Evolutionary conservation across 2,888 invertebrate species (phyloP), one percentile per base, ranked within the genome.

Genomic region (Pristionchus arcanus): DNA sequence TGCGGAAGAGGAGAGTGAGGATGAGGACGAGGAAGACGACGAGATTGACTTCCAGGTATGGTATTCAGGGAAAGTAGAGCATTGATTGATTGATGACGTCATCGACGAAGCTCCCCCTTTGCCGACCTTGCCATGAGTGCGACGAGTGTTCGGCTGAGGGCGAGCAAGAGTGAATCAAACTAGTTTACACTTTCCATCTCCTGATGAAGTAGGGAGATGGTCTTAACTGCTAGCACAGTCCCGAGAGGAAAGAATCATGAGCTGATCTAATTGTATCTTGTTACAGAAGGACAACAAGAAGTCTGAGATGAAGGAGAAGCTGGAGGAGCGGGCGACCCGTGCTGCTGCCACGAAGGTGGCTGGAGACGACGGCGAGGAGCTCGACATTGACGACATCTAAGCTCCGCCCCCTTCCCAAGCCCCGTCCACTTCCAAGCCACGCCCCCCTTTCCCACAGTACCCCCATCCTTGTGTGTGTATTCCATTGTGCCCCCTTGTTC

Each of bases 1-100:
- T 95, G 98, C 99, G 95, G 99, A 99, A 90, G 98, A 98, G 95
- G 98, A 98, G 95, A 98, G 94, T 63, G 95, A 95, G 25, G 97
- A 97, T 92, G 97, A 97, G 42, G 97, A 97, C n/a, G 97, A 97
- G 71, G 97, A 97, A 49, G 97, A 97, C 34, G 92, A 91, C 90
- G 97, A 97, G 90, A 97, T 97, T 92, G 97, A 97, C 83, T 96
- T 93, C 89, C 92, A 91, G 85, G 92, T 93, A 90, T 77, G 90
- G 83, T 37, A 59, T 59, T 59, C 16, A 59, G 3, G 21, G 59
- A 21, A 59, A 15, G 59, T 5, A 13, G 13, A 21, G 21, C 21
- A 19, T 59, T 49, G 42, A 68, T 59, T 49, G 42, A 68, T 15
- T 68, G 68, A 68, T 68, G 68, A 68, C 68, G 31, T 68, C 68